Conservation (phyloP, 2,888 invertebrate genomes). For the Dicyrtoma fusca region DNA sequence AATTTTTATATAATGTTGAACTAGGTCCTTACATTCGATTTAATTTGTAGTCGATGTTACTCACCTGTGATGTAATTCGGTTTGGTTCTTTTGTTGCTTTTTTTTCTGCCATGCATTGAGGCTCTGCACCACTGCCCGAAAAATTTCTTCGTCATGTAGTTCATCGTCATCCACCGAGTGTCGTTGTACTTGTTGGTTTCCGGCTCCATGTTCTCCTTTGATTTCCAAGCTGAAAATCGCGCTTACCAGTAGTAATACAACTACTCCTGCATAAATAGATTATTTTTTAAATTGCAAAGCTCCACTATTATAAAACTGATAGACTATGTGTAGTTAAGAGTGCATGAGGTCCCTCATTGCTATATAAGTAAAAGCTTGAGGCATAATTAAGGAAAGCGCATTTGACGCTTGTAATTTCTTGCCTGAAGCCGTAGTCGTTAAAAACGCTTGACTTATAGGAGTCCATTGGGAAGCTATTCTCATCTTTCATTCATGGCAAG, state of each 20-base stretch:
- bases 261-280: no score
- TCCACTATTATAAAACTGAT: no score
- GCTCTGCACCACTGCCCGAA: constrained; percentile 73
- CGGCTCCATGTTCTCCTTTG: neutral
- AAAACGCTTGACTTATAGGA: constrained; percentile 14
- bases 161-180: constrained; percentile 65
- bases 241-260: constrained; percentile 11
- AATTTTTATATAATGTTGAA: no score
- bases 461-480: constrained; percentile 29
- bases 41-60: no score
- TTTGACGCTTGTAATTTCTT: neutral
- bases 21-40: no score
- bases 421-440: constrained; percentile 15
- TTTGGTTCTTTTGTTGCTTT: constrained; percentile 1
- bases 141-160: constrained; percentile 70
- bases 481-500: constrained; percentile 33
- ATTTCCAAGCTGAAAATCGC: constrained; percentile 1
- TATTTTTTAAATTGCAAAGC: no score
- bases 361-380: no score
- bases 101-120: constrained; percentile 71
- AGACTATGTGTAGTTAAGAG: no score
- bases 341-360: no score
- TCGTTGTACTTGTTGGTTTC: neutral
- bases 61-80: constrained; percentile 31
- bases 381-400: neutral